A percentile compares a stretch with the other conserved stretches of the same genome.
Conservation (phyloP, 2,888 invertebrate genomes). For the Deroplatys truncata region DNA sequence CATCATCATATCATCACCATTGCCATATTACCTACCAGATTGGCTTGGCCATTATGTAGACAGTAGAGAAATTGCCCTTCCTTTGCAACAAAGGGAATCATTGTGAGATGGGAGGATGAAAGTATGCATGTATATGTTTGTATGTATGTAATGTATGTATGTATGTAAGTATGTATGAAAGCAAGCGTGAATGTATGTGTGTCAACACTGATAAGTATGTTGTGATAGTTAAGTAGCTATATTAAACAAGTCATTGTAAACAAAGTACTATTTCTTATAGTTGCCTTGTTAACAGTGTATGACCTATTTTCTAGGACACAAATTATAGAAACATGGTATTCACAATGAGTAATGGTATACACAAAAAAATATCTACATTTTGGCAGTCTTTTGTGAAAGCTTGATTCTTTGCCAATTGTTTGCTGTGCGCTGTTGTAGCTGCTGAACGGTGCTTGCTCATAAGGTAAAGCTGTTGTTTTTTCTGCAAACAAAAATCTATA, state of each 20-base stretch:
- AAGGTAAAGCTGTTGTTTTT: conserved; percentile 1
- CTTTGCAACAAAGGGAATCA: conserved; percentile 11
- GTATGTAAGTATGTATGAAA: background rate
- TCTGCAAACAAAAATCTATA: background rate
- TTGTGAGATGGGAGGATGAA: background rate
- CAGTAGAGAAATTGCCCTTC: conserved; percentile 6
- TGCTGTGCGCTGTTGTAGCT: conserved; percentile 18
- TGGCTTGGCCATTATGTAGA: conserved; percentile 1
- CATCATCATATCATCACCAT: conserved; percentile 22
- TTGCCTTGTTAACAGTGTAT: conserved; percentile 33
- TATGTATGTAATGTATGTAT: background rate
- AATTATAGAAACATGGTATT: conserved; percentile 25
- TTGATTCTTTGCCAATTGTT: conserved; percentile 24
- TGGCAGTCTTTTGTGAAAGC: conserved; percentile 27
- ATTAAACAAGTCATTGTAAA: conserved; percentile 32
- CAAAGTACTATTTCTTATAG: conserved; percentile 31
- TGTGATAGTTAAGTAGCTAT: conserved; percentile 32
- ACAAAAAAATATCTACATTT: conserved; percentile 22
- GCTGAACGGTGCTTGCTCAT: conserved; percentile 17
- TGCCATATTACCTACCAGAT: conserved; percentile 17
- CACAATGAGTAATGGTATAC: conserved; percentile 26
- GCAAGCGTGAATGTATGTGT: conserved; percentile 1
- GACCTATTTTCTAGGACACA: conserved; percentile 30
- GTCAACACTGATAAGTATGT: conserved; percentile 29
- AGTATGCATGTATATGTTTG: conserved; percentile 5